Evolutionary conservation across 2,888 invertebrate species (phyloP).

Genomic region (Euspilapteryx auroguttella): DNA sequence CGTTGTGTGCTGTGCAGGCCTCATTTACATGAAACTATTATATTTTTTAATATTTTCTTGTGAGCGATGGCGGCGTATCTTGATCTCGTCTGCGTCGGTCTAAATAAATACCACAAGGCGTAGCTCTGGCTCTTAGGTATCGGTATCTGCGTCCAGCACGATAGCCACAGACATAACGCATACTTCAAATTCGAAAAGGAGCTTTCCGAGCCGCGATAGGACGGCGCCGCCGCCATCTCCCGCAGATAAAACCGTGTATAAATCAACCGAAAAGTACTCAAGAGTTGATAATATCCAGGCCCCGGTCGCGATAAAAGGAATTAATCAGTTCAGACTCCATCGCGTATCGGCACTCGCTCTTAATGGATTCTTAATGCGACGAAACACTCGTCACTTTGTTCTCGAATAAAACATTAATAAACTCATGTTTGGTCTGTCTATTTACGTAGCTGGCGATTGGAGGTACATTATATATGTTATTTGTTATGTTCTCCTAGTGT

Average conservation of each 20-base stretch:
- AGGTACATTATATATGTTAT: too few relatives aligned
- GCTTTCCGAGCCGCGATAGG: slow-evolving; percentile 5
- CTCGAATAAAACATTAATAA: background rate
- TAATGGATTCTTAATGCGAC: slow-evolving; percentile 36
- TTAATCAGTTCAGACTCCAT: slow-evolving; percentile 21
- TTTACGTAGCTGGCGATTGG: too few relatives aligned
- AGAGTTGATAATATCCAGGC: slow-evolving; percentile 17
- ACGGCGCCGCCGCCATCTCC: slow-evolving; percentile 19
- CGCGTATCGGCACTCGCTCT: slow-evolving; percentile 10
- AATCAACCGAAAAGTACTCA: slow-evolving; percentile 18
- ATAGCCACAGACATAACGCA: slow-evolving; percentile 6
- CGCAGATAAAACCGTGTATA: slow-evolving; percentile 18
- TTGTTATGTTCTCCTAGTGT: too few relatives aligned
- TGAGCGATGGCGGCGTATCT: slow-evolving; percentile 14
- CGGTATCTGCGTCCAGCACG: slow-evolving; percentile 1
- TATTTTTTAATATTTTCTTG: slow-evolving; percentile 24
- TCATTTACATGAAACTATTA: slow-evolving; percentile 47
- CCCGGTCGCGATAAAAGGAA: slow-evolving; percentile 18
- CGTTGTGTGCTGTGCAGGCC: slow-evolving; percentile 15
- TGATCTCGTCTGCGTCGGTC: background rate
- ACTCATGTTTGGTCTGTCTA: too few relatives aligned
- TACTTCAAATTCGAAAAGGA: slow-evolving; percentile 15
- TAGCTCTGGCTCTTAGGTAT: background rate
- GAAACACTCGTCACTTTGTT: slow-evolving; percentile 7
- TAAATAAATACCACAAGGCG: too few relatives aligned